Base-by-base conservation (phyloP, 2,888 invertebrate species). In the Smittia aterrima region DNA sequence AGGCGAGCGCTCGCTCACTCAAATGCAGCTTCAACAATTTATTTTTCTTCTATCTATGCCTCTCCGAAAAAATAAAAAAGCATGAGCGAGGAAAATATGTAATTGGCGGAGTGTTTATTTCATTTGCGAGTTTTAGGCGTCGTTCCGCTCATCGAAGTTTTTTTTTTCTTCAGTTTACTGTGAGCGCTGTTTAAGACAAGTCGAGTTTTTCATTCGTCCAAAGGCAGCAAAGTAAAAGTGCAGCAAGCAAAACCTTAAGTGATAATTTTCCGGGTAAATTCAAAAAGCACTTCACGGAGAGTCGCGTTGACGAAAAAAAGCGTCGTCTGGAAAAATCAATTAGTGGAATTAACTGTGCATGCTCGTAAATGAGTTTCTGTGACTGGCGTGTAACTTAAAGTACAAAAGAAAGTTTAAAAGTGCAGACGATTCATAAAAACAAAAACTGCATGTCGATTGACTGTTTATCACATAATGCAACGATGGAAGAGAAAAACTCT, bases 71-170 rank as follows among this genome's bases (percentile, higher is more conserved):
- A 4, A 24, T 22, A 13, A 2, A 24, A 27, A 13, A 18, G 54
- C 16, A 54, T 16, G 54, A 54, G 20, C 16, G 20, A 16, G n/a
- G 20, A 16, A 54, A 64, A 64, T 16, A 64, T 16, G 11, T 25
- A 64, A 64, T 64, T 64, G 64, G 64, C 27, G 25, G 64, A 64
- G 64, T 64, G 16, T 16, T n/a, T 16, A 18, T 16, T 54, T n/a
- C 32, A 32, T 32, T 32, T 9, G 9, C 32, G 32, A 32, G 32
- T 3, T 32, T 32, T 32, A 32, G 22, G 18, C n/a, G 25, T 20
- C 18, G 66, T 18, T 66, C 38, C 66, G 66, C 66, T 38, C 66
- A 66, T 66, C 66, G 66, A 47, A 47, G 53, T 47, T 22, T 66
- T 32, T 32, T n/a, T 32, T 32, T 32, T 32, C 32, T 66, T 66